Base-by-base conservation (phyloP, 2,113 vertebrate genomes). In the Felis chaus region DNA sequence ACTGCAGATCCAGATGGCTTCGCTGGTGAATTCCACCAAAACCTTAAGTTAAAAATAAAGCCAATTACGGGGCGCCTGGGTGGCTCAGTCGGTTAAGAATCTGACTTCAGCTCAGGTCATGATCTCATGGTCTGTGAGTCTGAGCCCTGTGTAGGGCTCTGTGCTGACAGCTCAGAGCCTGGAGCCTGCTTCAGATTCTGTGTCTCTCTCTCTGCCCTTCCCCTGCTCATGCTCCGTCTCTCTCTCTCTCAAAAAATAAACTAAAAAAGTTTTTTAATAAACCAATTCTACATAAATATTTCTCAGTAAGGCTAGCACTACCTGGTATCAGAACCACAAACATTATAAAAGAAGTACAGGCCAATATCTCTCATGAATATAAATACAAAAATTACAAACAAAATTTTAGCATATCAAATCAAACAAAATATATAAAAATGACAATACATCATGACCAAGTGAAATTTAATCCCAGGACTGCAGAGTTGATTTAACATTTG, bases 361-460 rank as follows among this genome's bases (percentile, higher is more conserved):
- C 15, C 29, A 95, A 48, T 74, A 93, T 21, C 27, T 23, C 10
- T 78, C 79, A 79, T 66, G 31, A 89, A 73, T 3, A 90, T 48
- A 95, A 88, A 78, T 29, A 66, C 11, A 91, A 76, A 89, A 93
- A 83, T 33, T 39, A 90, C 36, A 74, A 91, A 91, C 18, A 82
- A 93, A 84, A 71, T 19, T 69, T 76, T 63, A 76, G 57, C 31
- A 82, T 87, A 86, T 63, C 33, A n/a, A 95, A 93, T 9, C 25
- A 39, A 85, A 57, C 8, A 45, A 69, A 45, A 69, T 18, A 48
- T 39, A 66, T 39, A 73, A 80, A 97, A 66, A 79, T 23, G 10
- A 73, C 39, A 83, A 48, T 36, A 80, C 2, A 33, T 18, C 5
- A 80, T 29, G 45, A 85, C 27, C 39, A 97, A 94, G 23, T 31